A percentile compares a stretch with the other conserved stretches of the same genome.
These are phyloP conservation scores for Zaprionus camerounensis DNA, from an alignment of 1,140 invertebrate species.

Conservation along the genomic window DNA sequence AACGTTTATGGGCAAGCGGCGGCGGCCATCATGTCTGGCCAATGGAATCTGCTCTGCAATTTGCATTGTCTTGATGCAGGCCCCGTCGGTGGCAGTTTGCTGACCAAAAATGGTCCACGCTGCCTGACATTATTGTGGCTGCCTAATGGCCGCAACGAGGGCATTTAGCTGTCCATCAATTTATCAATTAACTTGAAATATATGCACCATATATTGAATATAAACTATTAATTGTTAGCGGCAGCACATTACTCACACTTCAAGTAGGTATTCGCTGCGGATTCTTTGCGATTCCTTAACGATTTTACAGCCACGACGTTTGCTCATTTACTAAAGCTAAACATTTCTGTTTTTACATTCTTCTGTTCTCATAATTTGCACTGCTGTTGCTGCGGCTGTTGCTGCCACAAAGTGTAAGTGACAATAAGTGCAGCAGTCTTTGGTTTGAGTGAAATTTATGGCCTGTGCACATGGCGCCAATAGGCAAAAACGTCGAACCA, in stretches of 20 bases:
- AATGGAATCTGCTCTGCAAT: conserved; percentile 77
- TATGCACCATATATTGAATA: background rate
- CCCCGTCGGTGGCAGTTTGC: conserved; percentile 26
- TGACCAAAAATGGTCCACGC: conserved; percentile 72
- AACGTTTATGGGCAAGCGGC: conserved; percentile 49
- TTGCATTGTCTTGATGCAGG: conserved; percentile 66
- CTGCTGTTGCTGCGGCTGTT: background rate
- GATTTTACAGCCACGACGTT: conserved; percentile 70
- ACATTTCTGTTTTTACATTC: conserved; percentile 19
- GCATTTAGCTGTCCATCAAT: conserved; percentile 77
- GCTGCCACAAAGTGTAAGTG: conserved; percentile 44
- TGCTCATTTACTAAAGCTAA: conserved; percentile 66
- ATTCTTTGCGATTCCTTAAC: background rate
- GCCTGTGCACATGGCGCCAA: conserved; percentile 64
- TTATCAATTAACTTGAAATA: conserved; percentile 73
- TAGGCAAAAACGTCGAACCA: conserved; percentile 53
- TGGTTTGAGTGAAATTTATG: conserved; percentile 65
- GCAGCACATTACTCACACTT: conserved; percentile 41
- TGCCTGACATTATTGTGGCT: conserved; percentile 67
- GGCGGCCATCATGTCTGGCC: conserved; percentile 49
- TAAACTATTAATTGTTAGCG: conserved; percentile 67
- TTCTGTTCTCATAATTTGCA: background rate
- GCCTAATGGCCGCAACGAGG: conserved; percentile 63
- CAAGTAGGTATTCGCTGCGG: background rate
- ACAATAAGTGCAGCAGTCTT: conserved; percentile 50